phyloP scores from a whole-genome alignment of 2,797 vertebrate genomes.

The Pogonophryne albipinna region DNA sequence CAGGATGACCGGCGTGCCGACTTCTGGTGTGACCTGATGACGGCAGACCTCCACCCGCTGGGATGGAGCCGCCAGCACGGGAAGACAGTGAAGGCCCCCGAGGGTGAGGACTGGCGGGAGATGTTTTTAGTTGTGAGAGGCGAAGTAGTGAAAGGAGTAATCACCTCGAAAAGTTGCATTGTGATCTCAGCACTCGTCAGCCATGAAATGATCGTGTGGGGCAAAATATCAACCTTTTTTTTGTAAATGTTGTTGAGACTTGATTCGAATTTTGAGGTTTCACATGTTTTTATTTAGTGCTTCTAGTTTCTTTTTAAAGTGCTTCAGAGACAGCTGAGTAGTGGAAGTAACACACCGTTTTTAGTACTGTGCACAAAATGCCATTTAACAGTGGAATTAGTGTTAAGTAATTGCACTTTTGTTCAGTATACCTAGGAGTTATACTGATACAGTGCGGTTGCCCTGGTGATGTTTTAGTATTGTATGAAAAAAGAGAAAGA shows the following conservation, averaged over 20 bases:
- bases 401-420: slow-evolving; percentile 12
- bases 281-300: neutral
- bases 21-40: slow-evolving; percentile 98
- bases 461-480: neutral
- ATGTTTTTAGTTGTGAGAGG: neutral
- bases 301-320: neutral
- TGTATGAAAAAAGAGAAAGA: neutral
- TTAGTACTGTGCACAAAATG: neutral
- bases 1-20: slow-evolving; percentile 95
- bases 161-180: neutral
- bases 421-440: slow-evolving; percentile 8
- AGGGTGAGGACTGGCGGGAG: slow-evolving; percentile 85
- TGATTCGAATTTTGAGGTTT: neutral
- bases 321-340: neutral
- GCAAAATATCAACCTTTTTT: neutral
- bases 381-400: slow-evolving; percentile 12
- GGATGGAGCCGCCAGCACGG: slow-evolving; percentile 96
- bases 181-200: neutral
- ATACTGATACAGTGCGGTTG: slow-evolving; percentile 6
- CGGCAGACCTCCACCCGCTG: slow-evolving; percentile 92
- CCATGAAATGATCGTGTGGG: neutral
- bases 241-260: neutral
- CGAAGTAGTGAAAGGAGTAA: neutral
- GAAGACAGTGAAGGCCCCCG: slow-evolving; percentile 92
- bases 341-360: neutral